A percentile compares a stretch with the other conserved stretches of the same genome.
phyloP scores from a whole-genome alignment of 2,113 vertebrate species.

The Smithornis capensis region DNA sequence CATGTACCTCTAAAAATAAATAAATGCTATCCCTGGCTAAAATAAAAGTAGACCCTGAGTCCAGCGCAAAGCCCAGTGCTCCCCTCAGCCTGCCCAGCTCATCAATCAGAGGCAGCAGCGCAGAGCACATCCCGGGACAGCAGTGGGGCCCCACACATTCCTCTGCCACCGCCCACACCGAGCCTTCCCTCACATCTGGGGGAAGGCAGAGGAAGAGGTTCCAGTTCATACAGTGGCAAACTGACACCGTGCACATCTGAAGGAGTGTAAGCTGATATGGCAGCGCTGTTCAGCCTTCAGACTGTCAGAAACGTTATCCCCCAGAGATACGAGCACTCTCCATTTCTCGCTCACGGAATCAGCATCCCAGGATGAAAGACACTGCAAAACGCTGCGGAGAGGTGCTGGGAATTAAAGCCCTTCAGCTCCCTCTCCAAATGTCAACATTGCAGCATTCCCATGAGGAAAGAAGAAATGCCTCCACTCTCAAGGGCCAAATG shows the following conservation, averaged over 20 bases:
- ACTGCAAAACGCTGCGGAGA: neutral
- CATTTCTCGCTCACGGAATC: neutral
- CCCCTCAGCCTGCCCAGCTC: slow-evolving; percentile 26
- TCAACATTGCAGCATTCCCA: neutral
- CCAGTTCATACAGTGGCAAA: slow-evolving; percentile 37
- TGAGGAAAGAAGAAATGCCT: slow-evolving; percentile 34
- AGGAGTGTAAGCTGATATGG: neutral
- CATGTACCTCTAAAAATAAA: neutral
- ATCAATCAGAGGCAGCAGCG: slow-evolving; percentile 33
- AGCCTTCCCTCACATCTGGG: slow-evolving; percentile 15
- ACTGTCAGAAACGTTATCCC: neutral
- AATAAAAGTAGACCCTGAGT: neutral
- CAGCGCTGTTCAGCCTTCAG: neutral
- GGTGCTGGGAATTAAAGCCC: neutral
- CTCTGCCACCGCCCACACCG: neutral
- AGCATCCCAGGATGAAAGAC: slow-evolving; percentile 3
- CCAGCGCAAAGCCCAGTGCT: neutral
- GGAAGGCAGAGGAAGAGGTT: neutral
- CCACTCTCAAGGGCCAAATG: slow-evolving; percentile 2
- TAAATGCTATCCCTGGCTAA: neutral
- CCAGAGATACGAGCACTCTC: neutral
- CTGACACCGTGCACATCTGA: neutral
- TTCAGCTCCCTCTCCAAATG: slow-evolving; percentile 6
- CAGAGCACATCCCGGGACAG: slow-evolving; percentile 23
- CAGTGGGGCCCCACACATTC: slow-evolving; percentile 52